phyloP scores from a whole-genome alignment of 2,888 invertebrate genomes.

The Polyommatus iphigenia region DNA sequence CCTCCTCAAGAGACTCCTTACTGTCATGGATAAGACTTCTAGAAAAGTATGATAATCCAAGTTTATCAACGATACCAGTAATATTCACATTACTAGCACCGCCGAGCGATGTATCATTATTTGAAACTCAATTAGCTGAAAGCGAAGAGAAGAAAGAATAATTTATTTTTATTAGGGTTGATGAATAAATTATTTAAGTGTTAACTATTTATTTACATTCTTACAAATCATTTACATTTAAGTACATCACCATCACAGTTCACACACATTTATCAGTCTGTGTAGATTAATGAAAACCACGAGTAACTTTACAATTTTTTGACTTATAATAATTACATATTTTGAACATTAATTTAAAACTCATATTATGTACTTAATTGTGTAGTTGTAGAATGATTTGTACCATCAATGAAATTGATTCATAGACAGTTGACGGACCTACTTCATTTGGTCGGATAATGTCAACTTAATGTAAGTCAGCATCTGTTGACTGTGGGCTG shows the following conservation, averaged over 20 bases:
- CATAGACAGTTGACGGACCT: too few relatives aligned
- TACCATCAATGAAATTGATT: too few relatives aligned
- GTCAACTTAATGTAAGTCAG: too few relatives aligned
- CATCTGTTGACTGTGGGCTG: too few relatives aligned
- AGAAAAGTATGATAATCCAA: constrained; percentile 87
- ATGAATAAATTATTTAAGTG: constrained; percentile 36
- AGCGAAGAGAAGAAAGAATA: constrained; percentile 43
- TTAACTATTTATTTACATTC: constrained; percentile 38
- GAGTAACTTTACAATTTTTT: too few relatives aligned
- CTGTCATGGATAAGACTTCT: constrained; percentile 94
- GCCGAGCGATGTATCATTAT: constrained; percentile 63
- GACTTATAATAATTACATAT: background rate
- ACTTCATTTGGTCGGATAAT: too few relatives aligned
- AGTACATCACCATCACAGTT: constrained; percentile 32
- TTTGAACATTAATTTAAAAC: too few relatives aligned
- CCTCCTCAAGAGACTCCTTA: constrained; percentile 93
- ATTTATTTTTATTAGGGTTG: constrained; percentile 20
- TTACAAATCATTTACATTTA: constrained; percentile 32
- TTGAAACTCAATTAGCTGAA: constrained; percentile 57
- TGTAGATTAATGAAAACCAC: background rate
- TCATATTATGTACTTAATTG: too few relatives aligned
- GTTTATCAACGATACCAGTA: constrained; percentile 87
- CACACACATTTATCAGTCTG: constrained; percentile 9
- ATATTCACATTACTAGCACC: constrained; percentile 89
- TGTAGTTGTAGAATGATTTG: too few relatives aligned